Evolutionary conservation across 2,888 invertebrate species (phyloP), one percentile per base, ranked within the genome.

Genomic region (Lepeophtheirus nordmannii): DNA sequence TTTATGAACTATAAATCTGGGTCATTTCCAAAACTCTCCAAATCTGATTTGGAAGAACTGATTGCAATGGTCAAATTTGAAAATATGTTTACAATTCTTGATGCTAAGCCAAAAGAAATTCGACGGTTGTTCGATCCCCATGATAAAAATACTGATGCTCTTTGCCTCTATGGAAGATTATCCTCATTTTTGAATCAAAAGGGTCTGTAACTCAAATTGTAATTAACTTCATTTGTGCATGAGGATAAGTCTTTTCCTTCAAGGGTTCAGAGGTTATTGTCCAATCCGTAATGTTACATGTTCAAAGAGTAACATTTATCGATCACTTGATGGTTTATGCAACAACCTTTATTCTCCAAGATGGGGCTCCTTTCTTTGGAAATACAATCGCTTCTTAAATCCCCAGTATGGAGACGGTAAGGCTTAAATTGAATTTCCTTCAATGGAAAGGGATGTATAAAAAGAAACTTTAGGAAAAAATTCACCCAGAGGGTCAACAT

Each of bases 401-500:
- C 63, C 63, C 17, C 17, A 53, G n/a, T 63, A 63, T 38, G 53
- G 20, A 56, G 63, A 63, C 8, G 63, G 63, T 63, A 63, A 2
- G n/a, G n/a, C 10, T 17, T 5, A 5, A 2, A 61, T 2, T 61
- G 7, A n/a, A 61, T 58, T 58, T 20, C 9, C 2, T 20, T 23
- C 2, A 58, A 7, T 38, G 30, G 22, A 38, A 37, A 37, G 10
- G 11, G n/a, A 60, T 60, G 8, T 1, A 37, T 60, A 10, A 10
- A 30, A 23, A 11, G 10, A 23, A 11, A 22, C 22, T 46, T 46
- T 46, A 63, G 63, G 63, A 12, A 53, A 38, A 56, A 20, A 22
- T 30, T 10, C n/a, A 3, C 63, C 63, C 23, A 46, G 63, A 11
- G 63, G 63, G 46, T 20, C 63, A n/a, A 22, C 20, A 1, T 63